Evolutionary conservation across 2,888 invertebrate species (phyloP).

Genomic region (Ennomos erosarius): DNA sequence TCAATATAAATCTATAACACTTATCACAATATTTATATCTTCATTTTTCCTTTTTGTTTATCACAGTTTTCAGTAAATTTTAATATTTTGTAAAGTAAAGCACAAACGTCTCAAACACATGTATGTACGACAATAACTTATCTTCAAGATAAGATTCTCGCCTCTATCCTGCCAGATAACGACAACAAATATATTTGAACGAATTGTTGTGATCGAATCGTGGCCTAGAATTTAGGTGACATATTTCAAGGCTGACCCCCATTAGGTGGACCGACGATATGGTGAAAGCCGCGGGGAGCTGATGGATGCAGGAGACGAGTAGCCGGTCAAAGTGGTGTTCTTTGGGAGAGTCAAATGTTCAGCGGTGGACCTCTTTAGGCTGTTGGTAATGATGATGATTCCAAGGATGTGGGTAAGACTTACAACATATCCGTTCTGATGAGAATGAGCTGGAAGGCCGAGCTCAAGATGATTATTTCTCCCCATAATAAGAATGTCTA

Average conservation of each 20-base stretch:
- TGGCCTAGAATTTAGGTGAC: constrained; percentile 34
- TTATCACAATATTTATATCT: constrained; percentile 7
- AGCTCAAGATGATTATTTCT: too few species aligned
- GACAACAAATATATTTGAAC: constrained; percentile 25
- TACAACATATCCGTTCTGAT: too few species aligned
- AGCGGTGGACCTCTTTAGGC: too few species aligned
- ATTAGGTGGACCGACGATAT: too few species aligned
- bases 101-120: constrained; percentile 25
- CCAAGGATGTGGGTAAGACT: background rate
- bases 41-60: constrained; percentile 11
- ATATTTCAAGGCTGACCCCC: background rate
- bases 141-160: constrained; percentile 60
- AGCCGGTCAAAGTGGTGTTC: too few species aligned
- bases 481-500: too few species aligned
- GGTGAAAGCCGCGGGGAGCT: too few species aligned
- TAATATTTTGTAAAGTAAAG: constrained; percentile 6
- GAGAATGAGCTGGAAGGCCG: too few species aligned
- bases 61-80: background rate
- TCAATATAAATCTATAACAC: background rate
- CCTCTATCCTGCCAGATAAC: constrained; percentile 62
- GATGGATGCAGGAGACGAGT: too few species aligned
- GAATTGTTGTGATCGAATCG: constrained; percentile 38
- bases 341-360: too few species aligned
- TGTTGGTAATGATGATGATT: too few species aligned
- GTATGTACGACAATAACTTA: constrained; percentile 42